Evolutionary conservation across 2,797 vertebrate genomes (phyloP).

Genomic region (Xenentodon cancila): DNA sequence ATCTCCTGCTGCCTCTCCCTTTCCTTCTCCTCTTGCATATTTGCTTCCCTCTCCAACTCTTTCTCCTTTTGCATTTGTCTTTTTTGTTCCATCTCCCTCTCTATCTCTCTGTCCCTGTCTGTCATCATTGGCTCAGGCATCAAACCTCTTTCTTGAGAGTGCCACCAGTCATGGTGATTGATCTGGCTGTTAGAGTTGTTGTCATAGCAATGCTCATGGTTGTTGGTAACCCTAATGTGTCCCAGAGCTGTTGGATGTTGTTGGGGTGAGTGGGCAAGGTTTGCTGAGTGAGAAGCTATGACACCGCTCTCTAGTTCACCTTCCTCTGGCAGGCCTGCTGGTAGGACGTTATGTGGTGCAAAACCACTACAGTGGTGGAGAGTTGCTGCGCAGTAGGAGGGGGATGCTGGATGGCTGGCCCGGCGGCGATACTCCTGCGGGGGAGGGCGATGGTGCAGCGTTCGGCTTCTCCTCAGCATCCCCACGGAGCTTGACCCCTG

Average conservation of each 20-base stretch:
- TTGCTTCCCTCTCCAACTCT: slow-evolving; percentile 56
- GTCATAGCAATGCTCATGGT: slow-evolving; percentile 62
- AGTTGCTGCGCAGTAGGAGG: slow-evolving; percentile 77
- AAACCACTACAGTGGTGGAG: slow-evolving; percentile 71
- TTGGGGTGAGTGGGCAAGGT: slow-evolving; percentile 52
- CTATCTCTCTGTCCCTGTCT: slow-evolving; percentile 62
- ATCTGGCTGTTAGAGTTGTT: slow-evolving; percentile 53
- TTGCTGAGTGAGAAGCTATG: slow-evolving; percentile 49
- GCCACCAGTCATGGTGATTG: slow-evolving; percentile 66
- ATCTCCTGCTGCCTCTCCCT: slow-evolving; percentile 60
- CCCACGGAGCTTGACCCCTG: slow-evolving; percentile 69
- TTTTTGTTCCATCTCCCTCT: slow-evolving; percentile 56
- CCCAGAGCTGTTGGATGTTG: slow-evolving; percentile 54
- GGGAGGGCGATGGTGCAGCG: slow-evolving; percentile 78
- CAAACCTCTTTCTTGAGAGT: slow-evolving; percentile 63
- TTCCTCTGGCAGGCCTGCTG: slow-evolving; percentile 51
- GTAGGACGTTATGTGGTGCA: slow-evolving; percentile 35
- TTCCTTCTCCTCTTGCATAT: slow-evolving; percentile 58
- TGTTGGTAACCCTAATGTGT: slow-evolving; percentile 51
- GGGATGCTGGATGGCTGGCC: slow-evolving; percentile 82
- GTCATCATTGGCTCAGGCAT: slow-evolving; percentile 53
- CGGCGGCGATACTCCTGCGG: slow-evolving; percentile 78
- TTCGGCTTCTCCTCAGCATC: slow-evolving; percentile 81
- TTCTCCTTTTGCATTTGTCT: slow-evolving; percentile 58
- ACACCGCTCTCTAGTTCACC: slow-evolving; percentile 45